Conservation (phyloP, 1,140 invertebrate species). For the Euschistus heros region DNA sequence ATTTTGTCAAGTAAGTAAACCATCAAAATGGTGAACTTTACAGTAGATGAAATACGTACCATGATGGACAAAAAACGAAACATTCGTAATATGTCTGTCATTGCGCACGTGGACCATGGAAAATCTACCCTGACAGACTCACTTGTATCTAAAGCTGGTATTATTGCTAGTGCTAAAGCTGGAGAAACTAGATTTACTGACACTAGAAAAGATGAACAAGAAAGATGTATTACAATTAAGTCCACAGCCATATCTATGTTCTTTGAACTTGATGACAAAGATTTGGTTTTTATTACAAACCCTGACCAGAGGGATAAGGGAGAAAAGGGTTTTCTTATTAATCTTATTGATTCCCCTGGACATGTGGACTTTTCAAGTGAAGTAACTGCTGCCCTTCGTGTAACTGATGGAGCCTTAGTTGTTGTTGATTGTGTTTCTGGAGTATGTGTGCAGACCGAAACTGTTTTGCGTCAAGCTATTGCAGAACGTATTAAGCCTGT, state of each 20-base stretch:
- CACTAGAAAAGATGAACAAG: constrained; percentile 98
- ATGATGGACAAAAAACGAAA: constrained; percentile 99
- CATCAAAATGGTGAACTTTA: constrained; percentile 84
- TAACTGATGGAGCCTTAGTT: constrained; percentile 97
- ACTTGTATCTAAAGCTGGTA: constrained; percentile 98
- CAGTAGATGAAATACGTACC: constrained; percentile 96
- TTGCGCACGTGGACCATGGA: constrained; percentile 99
- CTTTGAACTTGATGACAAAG: constrained; percentile 89
- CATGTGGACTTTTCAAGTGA: constrained; percentile 99
- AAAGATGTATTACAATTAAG: constrained; percentile 99
- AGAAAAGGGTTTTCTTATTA: constrained; percentile 95
- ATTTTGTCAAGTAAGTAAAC: no score
- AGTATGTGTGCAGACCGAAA: constrained; percentile 99
- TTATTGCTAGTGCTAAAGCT: constrained; percentile 95
- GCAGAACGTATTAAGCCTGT: constrained; percentile 98
- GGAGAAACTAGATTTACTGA: constrained; percentile 99
- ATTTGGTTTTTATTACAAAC: constrained; percentile 81
- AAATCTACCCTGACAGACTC: constrained; percentile 99
- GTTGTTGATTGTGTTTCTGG: constrained; percentile 99
- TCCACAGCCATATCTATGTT: constrained; percentile 99
- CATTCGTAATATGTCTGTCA: constrained; percentile 99
- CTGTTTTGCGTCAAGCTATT: constrained; percentile 96
- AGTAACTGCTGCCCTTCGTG: constrained; percentile 96
- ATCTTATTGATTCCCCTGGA: constrained; percentile 97
- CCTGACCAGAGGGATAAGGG: constrained; percentile 79